A percentile compares a stretch with the other conserved stretches of the same genome.
Conservation (phyloP, 2,113 vertebrate genomes). For the Chaetodon trifascialis region DNA sequence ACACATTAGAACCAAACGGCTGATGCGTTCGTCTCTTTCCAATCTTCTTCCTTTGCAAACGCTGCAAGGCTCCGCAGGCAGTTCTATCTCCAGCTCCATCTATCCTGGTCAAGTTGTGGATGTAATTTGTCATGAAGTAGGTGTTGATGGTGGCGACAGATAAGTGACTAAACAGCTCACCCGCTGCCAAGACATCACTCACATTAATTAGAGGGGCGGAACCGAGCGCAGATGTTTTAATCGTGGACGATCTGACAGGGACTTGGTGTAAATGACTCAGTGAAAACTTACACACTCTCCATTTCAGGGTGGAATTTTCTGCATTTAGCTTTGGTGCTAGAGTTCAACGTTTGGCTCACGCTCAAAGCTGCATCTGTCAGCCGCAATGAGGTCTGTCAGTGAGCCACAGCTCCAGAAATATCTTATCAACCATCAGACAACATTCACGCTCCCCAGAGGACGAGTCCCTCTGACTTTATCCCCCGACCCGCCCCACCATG, state of each 20-base stretch:
- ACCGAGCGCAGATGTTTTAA: conserved; percentile 25
- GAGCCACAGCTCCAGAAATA: background rate
- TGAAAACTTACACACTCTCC: background rate
- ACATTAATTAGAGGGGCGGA: conserved; percentile 46
- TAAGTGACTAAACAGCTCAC: conserved; percentile 63
- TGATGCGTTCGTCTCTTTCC: background rate
- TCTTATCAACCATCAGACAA: background rate
- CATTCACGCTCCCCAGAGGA: background rate
- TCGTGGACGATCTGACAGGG: conserved; percentile 30
- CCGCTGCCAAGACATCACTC: conserved; percentile 57
- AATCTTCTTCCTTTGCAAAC: conserved; percentile 22
- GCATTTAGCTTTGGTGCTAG: background rate
- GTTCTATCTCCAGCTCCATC: conserved; percentile 62
- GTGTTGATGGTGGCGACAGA: conserved; percentile 70
- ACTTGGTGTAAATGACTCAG: conserved; percentile 4
- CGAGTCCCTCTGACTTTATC: background rate
- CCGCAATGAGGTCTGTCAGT: background rate
- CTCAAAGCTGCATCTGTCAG: background rate
- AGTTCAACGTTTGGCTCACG: background rate
- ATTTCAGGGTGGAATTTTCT: background rate
- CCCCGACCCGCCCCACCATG: too few species aligned
- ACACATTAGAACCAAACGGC: conserved; percentile 55
- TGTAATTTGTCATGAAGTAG: conserved; percentile 75
- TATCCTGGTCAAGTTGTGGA: conserved; percentile 60
- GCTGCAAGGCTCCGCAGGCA: conserved; percentile 19